Evolutionary conservation across 2,888 invertebrate species (phyloP), one percentile per base, ranked within the genome.

Genomic region (Deilephila elpenor): DNA sequence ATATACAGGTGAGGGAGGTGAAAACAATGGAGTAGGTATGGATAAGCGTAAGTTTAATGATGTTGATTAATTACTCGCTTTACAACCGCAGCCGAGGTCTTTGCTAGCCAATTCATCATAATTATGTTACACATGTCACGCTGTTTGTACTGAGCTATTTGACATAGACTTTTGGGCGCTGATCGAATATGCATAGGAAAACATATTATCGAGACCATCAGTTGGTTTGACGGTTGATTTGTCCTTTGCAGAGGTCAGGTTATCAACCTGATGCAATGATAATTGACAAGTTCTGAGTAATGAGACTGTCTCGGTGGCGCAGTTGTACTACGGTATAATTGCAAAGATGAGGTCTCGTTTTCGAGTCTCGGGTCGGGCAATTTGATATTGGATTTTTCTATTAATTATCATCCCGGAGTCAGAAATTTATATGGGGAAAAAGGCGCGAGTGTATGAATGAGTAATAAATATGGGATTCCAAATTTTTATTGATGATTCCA

Each of bases 31-130:
- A 25, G 60, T 72, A 25, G 25, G 25, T 25, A 25, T 25, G 25
- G 25, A 25, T 73, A 75, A 75, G 74, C 75, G 76, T 77, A 79
- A 78, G 77, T 83, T 81, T 79, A 82, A 82, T 83, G 83, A 83
- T 82, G 80, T 82, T 84, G 83, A 84, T 84, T 84, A 84, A 84
- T 84, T 82, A 80, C 81, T 78, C 74, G 75, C 77, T 79, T 80
- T 79, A 37, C n/a, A n/a, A n/a, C n/a, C 32, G 73, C 75, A 71
- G 74, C 61, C 71, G 73, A 67, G 75, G 77, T 73, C 76, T 11
- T 71, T 44, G 44, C 11, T 64, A 44, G 51, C 64, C 76, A 80
- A 84, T 83, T 81, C 79, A 83, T 84, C 82, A 82, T 80, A 82
- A 84, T 83, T 80, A 83, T 56, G 74, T 72, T 71, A 77, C 75